These are phyloP conservation scores for Apoda limacodes DNA, from an alignment of 2,888 invertebrate species.

Conservation along the genomic window DNA sequence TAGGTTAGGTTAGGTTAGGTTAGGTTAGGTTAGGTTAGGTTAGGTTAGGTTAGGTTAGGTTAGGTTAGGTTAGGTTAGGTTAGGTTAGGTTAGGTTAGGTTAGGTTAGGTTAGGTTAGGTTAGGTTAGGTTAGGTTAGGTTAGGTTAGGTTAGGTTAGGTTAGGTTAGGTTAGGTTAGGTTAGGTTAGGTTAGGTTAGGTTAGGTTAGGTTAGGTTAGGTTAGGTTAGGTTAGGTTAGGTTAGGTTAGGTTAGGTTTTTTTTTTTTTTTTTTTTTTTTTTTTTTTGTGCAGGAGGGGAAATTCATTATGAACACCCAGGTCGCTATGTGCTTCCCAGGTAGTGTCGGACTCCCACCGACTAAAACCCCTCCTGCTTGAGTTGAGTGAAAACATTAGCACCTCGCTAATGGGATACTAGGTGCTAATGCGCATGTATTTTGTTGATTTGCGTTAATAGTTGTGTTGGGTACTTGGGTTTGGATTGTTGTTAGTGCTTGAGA, in stretches of 20 bases:
- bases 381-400: too few relatives aligned
- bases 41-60: constrained; percentile 13
- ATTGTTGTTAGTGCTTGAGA: too few relatives aligned
- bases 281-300: too few relatives aligned
- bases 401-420: too few relatives aligned
- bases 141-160: constrained; percentile 8
- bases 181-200: constrained; percentile 8
- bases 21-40: constrained; percentile 12
- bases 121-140: constrained; percentile 13
- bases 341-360: too few relatives aligned
- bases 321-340: too few relatives aligned
- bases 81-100: constrained; percentile 19
- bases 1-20: constrained; percentile 6
- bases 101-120: constrained; percentile 16
- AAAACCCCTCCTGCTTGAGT: too few relatives aligned
- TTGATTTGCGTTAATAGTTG: too few relatives aligned
- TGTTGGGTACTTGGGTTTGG: too few relatives aligned
- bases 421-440: too few relatives aligned
- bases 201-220: constrained; percentile 10
- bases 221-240: constrained; percentile 12
- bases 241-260: constrained; percentile 17
- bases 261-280: too few relatives aligned
- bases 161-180: constrained; percentile 9
- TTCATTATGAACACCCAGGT: too few relatives aligned
- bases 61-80: constrained; percentile 19